Percentiles rank a stretch among this genome's conserved stretches.
These are phyloP conservation scores for Troides oblongomaculatus DNA, from an alignment of 2,888 invertebrate genomes.

Conservation along the genomic window DNA sequence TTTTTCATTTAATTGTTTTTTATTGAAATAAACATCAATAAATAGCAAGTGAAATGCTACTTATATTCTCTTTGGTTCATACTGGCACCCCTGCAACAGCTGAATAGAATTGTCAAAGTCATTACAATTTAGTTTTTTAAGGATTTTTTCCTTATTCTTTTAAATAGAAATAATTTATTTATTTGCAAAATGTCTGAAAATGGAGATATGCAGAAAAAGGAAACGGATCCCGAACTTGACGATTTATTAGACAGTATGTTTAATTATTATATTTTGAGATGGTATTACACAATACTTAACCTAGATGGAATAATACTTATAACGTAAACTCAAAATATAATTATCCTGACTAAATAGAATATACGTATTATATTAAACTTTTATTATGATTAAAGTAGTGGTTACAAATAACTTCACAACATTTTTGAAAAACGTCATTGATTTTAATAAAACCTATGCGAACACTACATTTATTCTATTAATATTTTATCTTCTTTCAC, in stretches of 20 bases:
- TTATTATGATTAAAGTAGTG: no score
- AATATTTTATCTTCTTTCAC: no score
- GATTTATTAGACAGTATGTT: conserved; percentile 87
- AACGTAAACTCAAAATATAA: background rate
- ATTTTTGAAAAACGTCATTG: no score
- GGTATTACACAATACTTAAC: conserved; percentile 56
- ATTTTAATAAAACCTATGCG: no score
- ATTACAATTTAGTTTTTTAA: conserved; percentile 5
- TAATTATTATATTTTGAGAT: conserved; percentile 33
- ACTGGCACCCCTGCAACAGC: background rate
- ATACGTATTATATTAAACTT: no score
- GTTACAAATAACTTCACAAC: no score
- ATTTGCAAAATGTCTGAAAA: conserved; percentile 63
- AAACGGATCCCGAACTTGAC: conserved; percentile 84
- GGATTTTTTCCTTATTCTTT: background rate
- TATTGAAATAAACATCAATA: no score
- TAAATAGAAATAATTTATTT: background rate
- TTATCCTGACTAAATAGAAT: no score
- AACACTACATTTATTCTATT: no score
- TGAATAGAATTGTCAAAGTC: conserved; percentile 10
- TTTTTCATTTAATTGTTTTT: no score
- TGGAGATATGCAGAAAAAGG: conserved; percentile 59
- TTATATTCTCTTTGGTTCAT: conserved; percentile 3
- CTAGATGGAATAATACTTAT: conserved; percentile 39
- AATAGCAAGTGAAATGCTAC: background rate